Percentiles rank a stretch among this genome's conserved stretches.
These are phyloP conservation scores for Myotis brandtii DNA, from an alignment of 2,113 vertebrate genomes.

Conservation along the genomic window DNA sequence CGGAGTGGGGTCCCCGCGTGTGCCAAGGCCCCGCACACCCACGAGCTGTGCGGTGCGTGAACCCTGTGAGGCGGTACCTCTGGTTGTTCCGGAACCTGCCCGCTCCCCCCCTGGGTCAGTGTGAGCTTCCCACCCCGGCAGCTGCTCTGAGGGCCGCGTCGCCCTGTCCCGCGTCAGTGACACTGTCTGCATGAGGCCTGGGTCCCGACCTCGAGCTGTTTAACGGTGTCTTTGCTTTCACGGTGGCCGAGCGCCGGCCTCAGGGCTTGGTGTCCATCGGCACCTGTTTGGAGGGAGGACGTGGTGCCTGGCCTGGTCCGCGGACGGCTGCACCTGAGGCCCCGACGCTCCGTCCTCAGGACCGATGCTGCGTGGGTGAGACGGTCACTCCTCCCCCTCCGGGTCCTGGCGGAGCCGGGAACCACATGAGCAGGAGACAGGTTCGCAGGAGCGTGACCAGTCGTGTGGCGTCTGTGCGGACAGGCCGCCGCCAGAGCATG, in stretches of 20 bases:
- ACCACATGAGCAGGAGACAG: neutral
- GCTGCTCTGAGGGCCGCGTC: too few species aligned
- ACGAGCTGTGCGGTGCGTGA: neutral
- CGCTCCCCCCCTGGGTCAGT: neutral
- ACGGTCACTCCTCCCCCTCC: too few species aligned
- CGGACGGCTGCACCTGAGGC: neutral
- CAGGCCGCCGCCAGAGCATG: neutral
- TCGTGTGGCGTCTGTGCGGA: accelerated
- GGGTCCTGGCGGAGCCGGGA: neutral
- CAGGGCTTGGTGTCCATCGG: too few species aligned
- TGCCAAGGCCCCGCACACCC: neutral
- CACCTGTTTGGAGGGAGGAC: neutral
- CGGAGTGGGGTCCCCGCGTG: neutral
- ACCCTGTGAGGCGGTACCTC: neutral
- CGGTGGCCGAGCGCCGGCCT: too few species aligned
- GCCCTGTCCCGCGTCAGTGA: too few species aligned
- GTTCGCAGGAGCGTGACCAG: neutral
- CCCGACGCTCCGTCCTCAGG: too few species aligned
- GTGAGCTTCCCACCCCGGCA: too few species aligned
- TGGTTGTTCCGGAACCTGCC: neutral
- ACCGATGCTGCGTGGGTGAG: too few species aligned
- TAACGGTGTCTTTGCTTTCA: too few species aligned
- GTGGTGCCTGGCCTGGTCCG: too few species aligned
- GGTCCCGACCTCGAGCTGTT: too few species aligned
- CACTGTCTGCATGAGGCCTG: too few species aligned